A percentile compares a stretch with the other conserved stretches of the same genome.
Conservation (phyloP, 2,797 vertebrate genomes). For the Molossus molossus region DNA sequence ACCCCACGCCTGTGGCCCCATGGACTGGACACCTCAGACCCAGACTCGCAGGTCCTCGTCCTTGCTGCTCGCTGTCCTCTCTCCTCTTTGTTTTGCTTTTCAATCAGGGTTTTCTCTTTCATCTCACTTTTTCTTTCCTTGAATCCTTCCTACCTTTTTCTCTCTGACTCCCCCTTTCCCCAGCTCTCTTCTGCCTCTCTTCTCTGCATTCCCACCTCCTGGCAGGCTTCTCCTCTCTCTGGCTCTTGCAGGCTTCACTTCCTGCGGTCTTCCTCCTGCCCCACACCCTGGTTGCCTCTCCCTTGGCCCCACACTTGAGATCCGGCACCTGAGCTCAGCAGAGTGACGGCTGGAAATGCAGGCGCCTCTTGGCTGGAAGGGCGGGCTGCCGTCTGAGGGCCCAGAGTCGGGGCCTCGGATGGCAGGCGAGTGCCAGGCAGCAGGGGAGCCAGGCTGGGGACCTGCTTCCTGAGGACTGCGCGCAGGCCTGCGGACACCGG, state of each 20-base stretch:
- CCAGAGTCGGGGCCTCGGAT: rapidly evolving
- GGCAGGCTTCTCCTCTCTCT: background rate
- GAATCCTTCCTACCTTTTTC: no score
- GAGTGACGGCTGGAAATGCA: background rate
- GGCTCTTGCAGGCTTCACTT: background rate
- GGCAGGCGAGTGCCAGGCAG: background rate
- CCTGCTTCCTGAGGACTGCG: background rate
- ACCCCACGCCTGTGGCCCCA: background rate
- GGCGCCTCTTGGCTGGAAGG: background rate
- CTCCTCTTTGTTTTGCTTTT: background rate
- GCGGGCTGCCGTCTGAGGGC: background rate
- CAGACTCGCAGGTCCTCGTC: rapidly evolving
- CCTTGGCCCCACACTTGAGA: background rate
- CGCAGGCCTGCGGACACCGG: no score
- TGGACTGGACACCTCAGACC: rapidly evolving
- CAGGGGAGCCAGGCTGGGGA: rapidly evolving
- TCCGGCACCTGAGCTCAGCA: rapidly evolving
- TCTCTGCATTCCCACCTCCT: background rate
- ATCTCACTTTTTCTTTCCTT: background rate
- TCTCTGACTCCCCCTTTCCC: no score
- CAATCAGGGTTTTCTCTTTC: background rate
- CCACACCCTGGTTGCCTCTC: background rate
- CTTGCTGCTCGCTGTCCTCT: no score
- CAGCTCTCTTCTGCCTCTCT: background rate
- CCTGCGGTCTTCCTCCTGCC: background rate